A percentile compares a stretch with the other conserved stretches of the same genome.
phyloP scores from a whole-genome alignment of 1,140 invertebrate species.

The Drosophila orena region DNA sequence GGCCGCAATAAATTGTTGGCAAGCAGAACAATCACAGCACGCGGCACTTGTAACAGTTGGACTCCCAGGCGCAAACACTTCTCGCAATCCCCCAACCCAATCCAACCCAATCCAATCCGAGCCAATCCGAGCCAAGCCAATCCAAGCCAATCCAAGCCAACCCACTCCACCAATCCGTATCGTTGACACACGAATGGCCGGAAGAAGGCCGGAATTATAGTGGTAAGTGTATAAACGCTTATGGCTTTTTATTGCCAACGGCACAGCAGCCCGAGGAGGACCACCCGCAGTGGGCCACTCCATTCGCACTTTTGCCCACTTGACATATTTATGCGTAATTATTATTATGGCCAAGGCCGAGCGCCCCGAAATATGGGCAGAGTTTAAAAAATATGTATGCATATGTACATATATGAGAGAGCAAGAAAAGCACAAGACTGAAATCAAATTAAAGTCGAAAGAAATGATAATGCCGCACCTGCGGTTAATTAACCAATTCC shows the following conservation, averaged over 20 bases:
- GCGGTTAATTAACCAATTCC: slow-evolving; percentile 48
- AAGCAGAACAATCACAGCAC: slow-evolving; percentile 13
- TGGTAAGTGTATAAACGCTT: slow-evolving; percentile 46
- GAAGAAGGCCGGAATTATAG: slow-evolving; percentile 38
- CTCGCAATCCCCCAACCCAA: background rate
- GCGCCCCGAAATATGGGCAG: background rate
- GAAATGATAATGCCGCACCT: slow-evolving; percentile 40
- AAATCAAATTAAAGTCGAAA: slow-evolving; percentile 59
- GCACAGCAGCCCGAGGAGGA: slow-evolving; percentile 29
- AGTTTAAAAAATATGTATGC: too few relatives aligned
- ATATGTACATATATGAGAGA: too few relatives aligned
- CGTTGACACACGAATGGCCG: background rate
- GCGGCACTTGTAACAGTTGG: slow-evolving; percentile 8
- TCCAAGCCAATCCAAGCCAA: too few relatives aligned
- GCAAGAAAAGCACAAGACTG: too few relatives aligned
- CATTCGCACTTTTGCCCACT: slow-evolving; percentile 37
- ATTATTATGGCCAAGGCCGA: slow-evolving; percentile 59
- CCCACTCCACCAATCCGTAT: background rate
- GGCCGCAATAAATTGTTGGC: background rate
- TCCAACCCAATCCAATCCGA: too few relatives aligned
- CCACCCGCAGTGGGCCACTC: slow-evolving; percentile 16
- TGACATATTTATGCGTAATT: slow-evolving; percentile 70
- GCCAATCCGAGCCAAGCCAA: too few relatives aligned
- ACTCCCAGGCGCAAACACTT: slow-evolving; percentile 1
- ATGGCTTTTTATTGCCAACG: slow-evolving; percentile 51